Base-by-base conservation (phyloP, 2,113 vertebrate species). In the Siphamia tubifer region DNA sequence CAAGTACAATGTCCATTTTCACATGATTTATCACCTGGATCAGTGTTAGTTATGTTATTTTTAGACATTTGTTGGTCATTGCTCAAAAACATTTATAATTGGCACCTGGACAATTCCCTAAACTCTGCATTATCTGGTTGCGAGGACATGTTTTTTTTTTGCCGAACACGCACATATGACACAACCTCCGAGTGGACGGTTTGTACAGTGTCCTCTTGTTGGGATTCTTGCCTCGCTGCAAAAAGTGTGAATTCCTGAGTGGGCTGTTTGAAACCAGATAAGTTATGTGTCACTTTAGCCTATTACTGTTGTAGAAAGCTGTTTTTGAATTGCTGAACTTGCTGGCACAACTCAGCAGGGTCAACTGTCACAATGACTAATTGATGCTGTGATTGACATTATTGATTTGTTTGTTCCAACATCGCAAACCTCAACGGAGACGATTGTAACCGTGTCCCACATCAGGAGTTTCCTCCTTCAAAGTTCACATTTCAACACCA, bases 291-390 rank as follows among this genome's bases (percentile, higher is more conserved):
- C 68, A 55, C 42, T 38, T 42, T 19, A 8, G 35, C 17, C 24
- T 19, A 6, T 52, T 49, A 43, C 28, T 45, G 56, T 64, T 68
- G 2, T 19, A 25, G 31, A 55, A 55, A 32, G 61, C 25, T 23
- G 23, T 61, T 57, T 56, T n/a, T 61, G 20, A 63, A 58, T 3
- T n/a, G 52, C 56, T 61, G 45, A 67, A 78, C 31, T 60, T 43
- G 47, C 52, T n/a, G 2, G 20, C 15, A 24, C 15, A 31, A 13
- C 27, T 55, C 42, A 53, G 16, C 61, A 17, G 61, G 74, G 78
- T 54, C 58, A 63, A 17, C 68, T 69, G 67, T 66, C 71, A 49
- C n/a, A 30, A 54, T 84, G 74, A 81, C 63, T 68, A 68, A 84
- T 67, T 68, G 56, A 68, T 39, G 36, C 28, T 5, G 28, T 23